phyloP scores from a whole-genome alignment of 2,797 vertebrate species.

The Lepidocolaptes lacrymiger region DNA sequence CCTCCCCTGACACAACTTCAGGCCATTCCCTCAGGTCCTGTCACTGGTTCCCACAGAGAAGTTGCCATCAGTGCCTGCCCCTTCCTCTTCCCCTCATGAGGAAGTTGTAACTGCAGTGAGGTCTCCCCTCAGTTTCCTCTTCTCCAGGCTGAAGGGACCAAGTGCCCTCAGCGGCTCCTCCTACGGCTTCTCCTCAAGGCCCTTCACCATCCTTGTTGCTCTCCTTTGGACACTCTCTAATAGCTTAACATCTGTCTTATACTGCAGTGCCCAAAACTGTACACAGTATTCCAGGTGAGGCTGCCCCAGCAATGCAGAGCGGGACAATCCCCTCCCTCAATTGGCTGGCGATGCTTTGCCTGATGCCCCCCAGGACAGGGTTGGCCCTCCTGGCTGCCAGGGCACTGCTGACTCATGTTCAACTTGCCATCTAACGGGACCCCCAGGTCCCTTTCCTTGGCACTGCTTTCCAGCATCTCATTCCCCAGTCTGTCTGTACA shows the following conservation, averaged over 20 bases:
- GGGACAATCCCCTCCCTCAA: neutral
- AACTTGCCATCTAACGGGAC: neutral
- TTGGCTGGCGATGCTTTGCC: accelerated
- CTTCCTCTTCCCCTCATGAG: neutral
- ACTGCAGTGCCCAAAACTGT: neutral
- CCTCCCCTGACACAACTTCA: neutral
- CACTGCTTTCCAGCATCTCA: neutral
- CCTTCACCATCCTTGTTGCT: neutral
- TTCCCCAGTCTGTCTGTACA: neutral
- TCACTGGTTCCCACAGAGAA: neutral
- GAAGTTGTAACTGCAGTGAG: neutral
- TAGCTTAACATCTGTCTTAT: neutral
- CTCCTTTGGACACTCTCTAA: neutral
- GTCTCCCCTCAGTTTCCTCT: neutral
- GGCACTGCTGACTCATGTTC: neutral
- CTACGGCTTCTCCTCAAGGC: neutral
- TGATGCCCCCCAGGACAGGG: neutral
- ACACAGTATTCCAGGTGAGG: neutral
- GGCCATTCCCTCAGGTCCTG: neutral
- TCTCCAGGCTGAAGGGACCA: neutral
- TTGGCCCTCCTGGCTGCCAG: neutral
- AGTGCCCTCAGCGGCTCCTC: neutral
- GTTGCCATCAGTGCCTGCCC: neutral
- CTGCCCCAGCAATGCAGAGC: neutral
- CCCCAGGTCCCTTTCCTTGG: neutral